Percentiles rank a stretch among this genome's conserved stretches.
phyloP scores from a whole-genome alignment of 2,113 vertebrate genomes.

The Lethenteron reissneri region DNA sequence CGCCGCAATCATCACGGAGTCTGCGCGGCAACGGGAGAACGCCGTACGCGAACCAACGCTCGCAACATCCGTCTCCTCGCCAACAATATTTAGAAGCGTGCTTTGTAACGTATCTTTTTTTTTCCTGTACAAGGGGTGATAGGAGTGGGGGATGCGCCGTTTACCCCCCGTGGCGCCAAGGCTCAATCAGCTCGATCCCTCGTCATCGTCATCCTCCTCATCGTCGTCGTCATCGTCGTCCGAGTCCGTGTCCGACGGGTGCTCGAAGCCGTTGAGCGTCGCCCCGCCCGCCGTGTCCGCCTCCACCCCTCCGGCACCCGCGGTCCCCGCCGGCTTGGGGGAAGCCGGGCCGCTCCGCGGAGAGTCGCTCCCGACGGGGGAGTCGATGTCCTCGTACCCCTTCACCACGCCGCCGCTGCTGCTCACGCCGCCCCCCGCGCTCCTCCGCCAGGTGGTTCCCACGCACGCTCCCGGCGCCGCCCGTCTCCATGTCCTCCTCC shows the following conservation, averaged over 20 bases:
- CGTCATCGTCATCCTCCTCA: not conserved
- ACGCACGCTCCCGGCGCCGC: not conserved
- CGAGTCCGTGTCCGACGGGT: not conserved
- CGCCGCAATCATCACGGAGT: too few relatives aligned
- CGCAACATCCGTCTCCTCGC: too few relatives aligned
- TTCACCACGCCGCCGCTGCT: not conserved
- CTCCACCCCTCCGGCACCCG: not conserved
- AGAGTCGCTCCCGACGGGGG: not conserved
- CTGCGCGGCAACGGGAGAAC: too few relatives aligned
- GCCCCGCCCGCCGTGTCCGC: not conserved
- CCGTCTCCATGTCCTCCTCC: not conserved
- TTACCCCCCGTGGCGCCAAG: too few relatives aligned
- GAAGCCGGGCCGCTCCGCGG: too few relatives aligned
- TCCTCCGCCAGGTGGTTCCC: not conserved
- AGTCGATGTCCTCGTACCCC: slow-evolving; percentile 1
- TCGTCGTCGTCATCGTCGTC: not conserved
- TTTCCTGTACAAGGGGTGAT: too few relatives aligned
- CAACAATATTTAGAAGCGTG: too few relatives aligned
- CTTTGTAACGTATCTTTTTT: too few relatives aligned
- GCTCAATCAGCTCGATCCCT: too few relatives aligned
- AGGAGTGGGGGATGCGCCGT: too few relatives aligned
- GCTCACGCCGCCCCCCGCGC: not conserved
- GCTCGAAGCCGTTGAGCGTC: not conserved
- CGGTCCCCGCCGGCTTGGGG: not conserved
- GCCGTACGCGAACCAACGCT: too few relatives aligned